Evolutionary conservation across 2,888 invertebrate genomes (phyloP).

Genomic region (Gymnosoma rotundatum): DNA sequence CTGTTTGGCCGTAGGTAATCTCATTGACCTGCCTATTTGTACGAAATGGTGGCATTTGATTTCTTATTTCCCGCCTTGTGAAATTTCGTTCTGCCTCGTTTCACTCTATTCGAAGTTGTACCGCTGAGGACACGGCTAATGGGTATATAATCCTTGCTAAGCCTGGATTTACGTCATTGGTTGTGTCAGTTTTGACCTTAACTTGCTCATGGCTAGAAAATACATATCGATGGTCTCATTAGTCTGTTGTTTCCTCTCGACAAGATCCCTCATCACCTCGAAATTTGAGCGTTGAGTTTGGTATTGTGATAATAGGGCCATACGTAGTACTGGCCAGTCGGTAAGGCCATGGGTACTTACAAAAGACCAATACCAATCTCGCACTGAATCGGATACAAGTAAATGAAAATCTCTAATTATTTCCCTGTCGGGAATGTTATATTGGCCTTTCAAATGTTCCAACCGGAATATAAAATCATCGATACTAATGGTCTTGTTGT

Average conservation of each 20-base stretch:
- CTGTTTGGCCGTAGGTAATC: no score
- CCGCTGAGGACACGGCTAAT: no score
- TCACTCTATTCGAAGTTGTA: no score
- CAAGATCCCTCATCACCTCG: constrained; percentile 11
- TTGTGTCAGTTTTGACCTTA: constrained; percentile 2
- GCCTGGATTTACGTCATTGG: neutral
- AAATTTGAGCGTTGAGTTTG: constrained; percentile 16
- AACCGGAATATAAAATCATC: neutral
- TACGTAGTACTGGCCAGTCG: constrained; percentile 6
- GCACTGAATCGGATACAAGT: neutral
- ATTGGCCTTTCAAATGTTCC: neutral
- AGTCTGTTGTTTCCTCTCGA: constrained; percentile 4
- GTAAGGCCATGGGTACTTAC: constrained; percentile 1
- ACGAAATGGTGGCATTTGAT: no score
- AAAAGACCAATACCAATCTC: constrained; percentile 26
- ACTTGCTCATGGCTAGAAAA: neutral
- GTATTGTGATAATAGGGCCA: neutral
- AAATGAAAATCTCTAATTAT: constrained; percentile 16
- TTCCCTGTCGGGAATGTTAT: constrained; percentile 4
- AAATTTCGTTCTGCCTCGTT: no score
- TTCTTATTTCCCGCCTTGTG: no score
- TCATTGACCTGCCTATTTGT: no score
- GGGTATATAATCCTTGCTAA: neutral
- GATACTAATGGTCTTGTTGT: neutral
- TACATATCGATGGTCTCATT: neutral